Evolutionary conservation across 1,140 invertebrate genomes (phyloP).

Genomic region (Scaptomyza graminum): DNA sequence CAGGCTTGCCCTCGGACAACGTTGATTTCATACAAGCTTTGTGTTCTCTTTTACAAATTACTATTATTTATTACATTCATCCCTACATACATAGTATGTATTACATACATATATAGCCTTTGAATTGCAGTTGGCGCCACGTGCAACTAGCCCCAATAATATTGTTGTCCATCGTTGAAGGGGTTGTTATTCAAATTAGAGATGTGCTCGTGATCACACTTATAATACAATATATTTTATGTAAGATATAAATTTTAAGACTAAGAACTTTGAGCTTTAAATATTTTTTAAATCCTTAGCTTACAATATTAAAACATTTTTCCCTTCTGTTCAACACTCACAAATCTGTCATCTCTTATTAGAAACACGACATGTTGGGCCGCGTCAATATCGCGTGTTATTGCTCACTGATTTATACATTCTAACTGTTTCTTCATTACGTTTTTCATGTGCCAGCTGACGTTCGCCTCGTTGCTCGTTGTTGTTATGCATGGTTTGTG

Average conservation of each 20-base stretch:
- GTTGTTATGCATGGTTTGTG: conserved; percentile 35
- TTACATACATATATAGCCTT: not conserved
- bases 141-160: conserved; percentile 14
- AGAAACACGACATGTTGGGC: conserved; percentile 24
- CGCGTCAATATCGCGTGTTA: conserved; percentile 41
- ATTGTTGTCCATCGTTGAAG: conserved; percentile 1
- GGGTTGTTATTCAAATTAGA: not conserved
- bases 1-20: conserved; percentile 2
- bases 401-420: conserved; percentile 49
- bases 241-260: not conserved
- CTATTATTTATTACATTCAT: too few relatives aligned
- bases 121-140: conserved; percentile 36
- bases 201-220: not conserved
- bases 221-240: not conserved
- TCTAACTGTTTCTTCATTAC: conserved; percentile 46
- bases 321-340: not conserved
- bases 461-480: conserved; percentile 22
- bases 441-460: conserved; percentile 41
- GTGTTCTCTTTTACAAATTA: conserved; percentile 20
- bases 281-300: too few relatives aligned
- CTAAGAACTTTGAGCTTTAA: too few relatives aligned
- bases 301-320: too few relatives aligned
- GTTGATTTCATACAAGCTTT: conserved; percentile 15
- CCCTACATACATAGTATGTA: too few relatives aligned
- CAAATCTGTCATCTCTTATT: conserved; percentile 10